Base-by-base conservation (phyloP, 2,797 vertebrate genomes). In the Gadopsis marmoratus region DNA sequence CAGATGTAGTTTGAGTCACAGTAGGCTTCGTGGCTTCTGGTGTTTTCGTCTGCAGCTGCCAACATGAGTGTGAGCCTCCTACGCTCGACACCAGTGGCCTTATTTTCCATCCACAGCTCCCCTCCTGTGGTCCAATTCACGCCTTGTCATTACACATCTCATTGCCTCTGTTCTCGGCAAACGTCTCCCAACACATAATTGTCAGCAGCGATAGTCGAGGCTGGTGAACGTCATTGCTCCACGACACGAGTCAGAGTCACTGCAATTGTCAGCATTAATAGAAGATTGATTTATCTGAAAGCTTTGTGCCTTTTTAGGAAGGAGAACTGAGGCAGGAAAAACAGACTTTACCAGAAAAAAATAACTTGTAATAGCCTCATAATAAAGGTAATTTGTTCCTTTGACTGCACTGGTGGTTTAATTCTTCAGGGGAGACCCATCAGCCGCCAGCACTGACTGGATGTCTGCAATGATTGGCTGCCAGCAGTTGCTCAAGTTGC, bases 381-480 rank as follows among this genome's bases (percentile, higher is more conserved):
- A 17, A 17, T 55, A 48, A 60, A 75, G 61, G 53, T 54, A 1
- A 61, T 47, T 63, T 54, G 48, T 59, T 71, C 29, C 37, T 33
- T 26, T 33, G 37, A 43, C 53, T 80, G 66, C 54, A 8, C 51
- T 12, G 61, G 47, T 58, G 56, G 81, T 86, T 85, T 39, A 67
- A 43, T 50, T 66, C 59, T 69, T 56, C 48, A 63, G 68, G 65
- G 62, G 23, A 55, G 37, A 78, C 4, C 47, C 56, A 35, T 19
- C 59, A 81, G 65, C 50, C 61, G 41, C 67, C 26, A 65, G 64
- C 11, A 7, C 64, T 56, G 64, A 53, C 72, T 76, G 67, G 11
- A 79, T 71, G 65, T 81, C 62, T 93, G 93, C 91, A 92, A 58
- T 64, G 81, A 90, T 90, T 91, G 89, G 90, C 73, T 89, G 86